phyloP scores from a whole-genome alignment of 37 sponge, comb jelly and placozoan genomes.

The Haliclona indistincta region DNA sequence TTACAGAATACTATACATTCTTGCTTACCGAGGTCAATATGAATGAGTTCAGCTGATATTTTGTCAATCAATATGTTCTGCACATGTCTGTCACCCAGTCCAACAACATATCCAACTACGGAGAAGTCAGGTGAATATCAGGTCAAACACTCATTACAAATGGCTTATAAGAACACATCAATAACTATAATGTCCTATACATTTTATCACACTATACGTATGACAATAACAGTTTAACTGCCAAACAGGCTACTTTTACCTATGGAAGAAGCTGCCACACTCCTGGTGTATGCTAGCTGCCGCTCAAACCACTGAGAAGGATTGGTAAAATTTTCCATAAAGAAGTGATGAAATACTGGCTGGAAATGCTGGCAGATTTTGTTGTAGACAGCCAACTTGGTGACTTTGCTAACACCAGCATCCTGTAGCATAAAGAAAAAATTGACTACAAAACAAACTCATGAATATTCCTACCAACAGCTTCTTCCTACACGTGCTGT shows the following conservation, averaged over 20 bases:
- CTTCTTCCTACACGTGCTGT: too few relatives aligned
- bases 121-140: too few relatives aligned
- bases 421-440: too few relatives aligned
- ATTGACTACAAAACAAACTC: too few relatives aligned
- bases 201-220: too few relatives aligned
- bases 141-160: too few relatives aligned
- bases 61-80: slow-evolving; percentile 97
- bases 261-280: slow-evolving; percentile 94
- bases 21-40: slow-evolving; percentile 93
- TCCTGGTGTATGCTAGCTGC: slow-evolving; percentile 85
- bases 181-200: too few relatives aligned
- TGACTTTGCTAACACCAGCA: neutral
- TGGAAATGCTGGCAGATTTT: slow-evolving; percentile 71
- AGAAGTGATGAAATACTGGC: slow-evolving; percentile 97
- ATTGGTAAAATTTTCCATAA: slow-evolving; percentile 84
- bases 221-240: too few relatives aligned
- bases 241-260: slow-evolving; percentile 34
- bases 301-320: slow-evolving; percentile 93
- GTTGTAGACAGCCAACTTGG: slow-evolving; percentile 27
- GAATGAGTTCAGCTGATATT: slow-evolving; percentile 94
- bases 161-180: too few relatives aligned
- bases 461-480: too few relatives aligned
- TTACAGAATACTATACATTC: too few relatives aligned
- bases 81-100: slow-evolving; percentile 95
- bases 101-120: slow-evolving; percentile 95